Evolutionary conservation across 35 echinoderm and acorn worm species (phyloP), one percentile per base, ranked within the genome.

Genomic region (Apostichopus parvimensis): DNA sequence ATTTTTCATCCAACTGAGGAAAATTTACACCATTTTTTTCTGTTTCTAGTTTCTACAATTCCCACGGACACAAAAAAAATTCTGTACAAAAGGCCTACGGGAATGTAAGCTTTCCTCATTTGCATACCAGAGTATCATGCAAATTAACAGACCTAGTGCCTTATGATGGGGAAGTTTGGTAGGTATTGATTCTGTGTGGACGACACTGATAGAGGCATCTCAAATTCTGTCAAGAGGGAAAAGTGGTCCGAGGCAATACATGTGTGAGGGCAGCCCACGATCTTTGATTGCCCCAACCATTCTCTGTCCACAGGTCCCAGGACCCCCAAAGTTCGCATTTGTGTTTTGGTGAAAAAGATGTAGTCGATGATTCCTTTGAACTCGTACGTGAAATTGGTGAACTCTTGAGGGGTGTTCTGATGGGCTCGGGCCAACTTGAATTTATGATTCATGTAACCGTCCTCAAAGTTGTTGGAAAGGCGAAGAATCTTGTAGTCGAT

Each of bases 351-450:
- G 77, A 75, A 94, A 77, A 95, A 96, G 52, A 98, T 96, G 91
- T 98, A 98, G 82, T 98, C 97, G 26, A 98, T 98, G 21, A 96
- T 90, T 6, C 94, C 97, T 56, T 98, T 98, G 91, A 96, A 98
- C 20, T 98, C 97, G 75, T 91, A 95, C 57, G 97, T 98, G 93
- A 94, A 94, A 82, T 98, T 96, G 64, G 97, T 98, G 95, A 86
- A 96, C 57, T 95, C 93, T 93, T 96, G 92, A 22, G 91, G 91
- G 64, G 92, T 95, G 83, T 95, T 93, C 64, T 94, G 83, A 85
- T 98, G 95, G 15, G 91, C 93, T 78, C 97, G 56, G 54, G 87
- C 87, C 45, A 98, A 91, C 57, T 92, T 91, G 89, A 98, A 98
- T 20, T 93, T 79, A 55, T 98, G 97, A 1, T 93, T 92, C 25